phyloP scores from a whole-genome alignment of 2,797 vertebrate species.

The Brotula barbata region DNA sequence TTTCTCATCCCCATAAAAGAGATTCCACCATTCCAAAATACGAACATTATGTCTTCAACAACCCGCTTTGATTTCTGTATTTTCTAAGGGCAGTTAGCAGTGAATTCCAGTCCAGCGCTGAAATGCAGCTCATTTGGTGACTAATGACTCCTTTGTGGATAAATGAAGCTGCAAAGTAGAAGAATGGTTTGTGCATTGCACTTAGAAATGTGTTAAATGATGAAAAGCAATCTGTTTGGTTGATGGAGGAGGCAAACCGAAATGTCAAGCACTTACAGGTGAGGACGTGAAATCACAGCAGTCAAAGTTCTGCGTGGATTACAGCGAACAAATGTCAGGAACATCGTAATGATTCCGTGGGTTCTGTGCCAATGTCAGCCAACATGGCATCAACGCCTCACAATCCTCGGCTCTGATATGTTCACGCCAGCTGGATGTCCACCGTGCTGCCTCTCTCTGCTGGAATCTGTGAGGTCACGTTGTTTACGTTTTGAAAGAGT shows the following conservation, averaged over 20 bases:
- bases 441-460: no score
- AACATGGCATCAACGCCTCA: no score
- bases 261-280: conserved; percentile 73
- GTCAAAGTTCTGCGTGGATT: no score
- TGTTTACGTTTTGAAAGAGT: no score
- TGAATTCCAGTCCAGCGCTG: conserved; percentile 14
- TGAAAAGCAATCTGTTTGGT: conserved; percentile 35
- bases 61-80: conserved; percentile 30
- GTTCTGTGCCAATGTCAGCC: no score
- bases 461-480: no score
- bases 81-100: conserved; percentile 7
- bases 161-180: conserved; percentile 29
- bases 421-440: no score
- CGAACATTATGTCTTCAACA: conserved; percentile 47
- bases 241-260: conserved; percentile 43
- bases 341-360: no score
- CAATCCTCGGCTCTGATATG: no score
- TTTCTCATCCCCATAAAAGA: conserved; percentile 52
- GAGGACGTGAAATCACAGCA: conserved; percentile 36
- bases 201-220: conserved; percentile 30
- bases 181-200: conserved; percentile 3
- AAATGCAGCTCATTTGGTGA: conserved; percentile 51
- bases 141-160: conserved; percentile 46
- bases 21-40: conserved; percentile 35
- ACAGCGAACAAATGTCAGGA: no score